Conservation (phyloP, 2,888 invertebrate species). For the Auanema freiburgensis region DNA sequence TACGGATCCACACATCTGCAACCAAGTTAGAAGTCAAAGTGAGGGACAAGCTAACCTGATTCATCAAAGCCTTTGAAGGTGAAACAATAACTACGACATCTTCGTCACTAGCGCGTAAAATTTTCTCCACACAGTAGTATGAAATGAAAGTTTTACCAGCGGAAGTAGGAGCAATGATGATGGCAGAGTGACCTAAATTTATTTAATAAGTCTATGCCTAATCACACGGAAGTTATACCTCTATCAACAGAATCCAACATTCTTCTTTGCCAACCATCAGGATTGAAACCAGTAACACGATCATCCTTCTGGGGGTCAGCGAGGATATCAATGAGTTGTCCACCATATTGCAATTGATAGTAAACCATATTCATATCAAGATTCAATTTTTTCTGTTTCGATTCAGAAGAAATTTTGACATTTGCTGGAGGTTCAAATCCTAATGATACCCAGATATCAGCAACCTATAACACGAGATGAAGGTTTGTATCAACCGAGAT, state of each 20-base stretch:
- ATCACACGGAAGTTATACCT: slow-evolving; percentile 26
- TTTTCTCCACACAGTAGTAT: slow-evolving; percentile 66
- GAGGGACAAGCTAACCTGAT: slow-evolving; percentile 51
- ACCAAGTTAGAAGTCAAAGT: background rate
- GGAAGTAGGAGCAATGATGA: slow-evolving; percentile 66
- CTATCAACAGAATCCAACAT: slow-evolving; percentile 65
- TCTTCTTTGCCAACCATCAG: slow-evolving; percentile 65
- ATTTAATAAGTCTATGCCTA: too few species aligned
- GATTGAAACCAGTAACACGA: slow-evolving; percentile 63
- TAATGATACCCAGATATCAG: slow-evolving; percentile 54
- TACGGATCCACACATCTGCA: slow-evolving; percentile 60
- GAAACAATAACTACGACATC: slow-evolving; percentile 65
- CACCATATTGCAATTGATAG: slow-evolving; percentile 54
- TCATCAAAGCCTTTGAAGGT: slow-evolving; percentile 64
- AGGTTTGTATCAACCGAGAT: background rate
- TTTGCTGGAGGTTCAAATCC: slow-evolving; percentile 53
- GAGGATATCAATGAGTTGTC: slow-evolving; percentile 59
- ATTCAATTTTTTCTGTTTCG: slow-evolving; percentile 47
- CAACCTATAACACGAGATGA: slow-evolving; percentile 29
- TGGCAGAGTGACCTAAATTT: slow-evolving; percentile 63
- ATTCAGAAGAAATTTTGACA: slow-evolving; percentile 45
- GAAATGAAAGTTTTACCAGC: slow-evolving; percentile 66
- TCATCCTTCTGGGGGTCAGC: slow-evolving; percentile 61
- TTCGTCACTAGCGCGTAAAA: slow-evolving; percentile 63
- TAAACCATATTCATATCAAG: slow-evolving; percentile 58